phyloP scores from a whole-genome alignment of 2,113 vertebrate genomes.

The Barnardius zonarius region DNA sequence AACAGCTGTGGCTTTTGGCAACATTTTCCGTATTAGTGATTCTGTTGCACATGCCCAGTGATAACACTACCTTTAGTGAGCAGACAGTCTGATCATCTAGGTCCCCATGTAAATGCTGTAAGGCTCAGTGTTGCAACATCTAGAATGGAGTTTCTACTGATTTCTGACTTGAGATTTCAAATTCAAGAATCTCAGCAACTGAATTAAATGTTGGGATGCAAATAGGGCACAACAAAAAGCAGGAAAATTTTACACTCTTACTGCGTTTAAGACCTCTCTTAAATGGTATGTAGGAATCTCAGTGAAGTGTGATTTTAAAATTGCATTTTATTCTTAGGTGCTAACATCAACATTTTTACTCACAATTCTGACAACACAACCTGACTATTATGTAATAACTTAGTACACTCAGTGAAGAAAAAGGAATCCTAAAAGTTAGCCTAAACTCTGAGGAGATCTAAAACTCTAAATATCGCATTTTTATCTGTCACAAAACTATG shows the following conservation, averaged over 20 bases:
- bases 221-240: not conserved
- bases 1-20: not conserved
- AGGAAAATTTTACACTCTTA: not conserved
- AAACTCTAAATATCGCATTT: not conserved
- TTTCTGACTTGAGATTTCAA: not conserved
- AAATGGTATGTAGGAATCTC: not conserved
- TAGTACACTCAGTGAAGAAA: not conserved
- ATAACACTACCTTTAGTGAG: not conserved
- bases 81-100: not conserved
- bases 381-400: not conserved
- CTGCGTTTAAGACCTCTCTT: not conserved
- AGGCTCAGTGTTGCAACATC: not conserved
- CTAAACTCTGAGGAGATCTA: not conserved
- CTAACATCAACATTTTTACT: not conserved
- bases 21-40: not conserved
- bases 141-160: not conserved
- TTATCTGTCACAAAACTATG: not conserved
- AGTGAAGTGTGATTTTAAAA: not conserved
- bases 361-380: not conserved
- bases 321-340: not conserved
- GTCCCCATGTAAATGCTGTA: not conserved
- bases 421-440: not conserved
- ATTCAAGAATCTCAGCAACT: not conserved
- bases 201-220: not conserved
- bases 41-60: not conserved